Base-by-base conservation (phyloP, 2,888 invertebrate genomes). In the Xestobium rufovillosum region DNA sequence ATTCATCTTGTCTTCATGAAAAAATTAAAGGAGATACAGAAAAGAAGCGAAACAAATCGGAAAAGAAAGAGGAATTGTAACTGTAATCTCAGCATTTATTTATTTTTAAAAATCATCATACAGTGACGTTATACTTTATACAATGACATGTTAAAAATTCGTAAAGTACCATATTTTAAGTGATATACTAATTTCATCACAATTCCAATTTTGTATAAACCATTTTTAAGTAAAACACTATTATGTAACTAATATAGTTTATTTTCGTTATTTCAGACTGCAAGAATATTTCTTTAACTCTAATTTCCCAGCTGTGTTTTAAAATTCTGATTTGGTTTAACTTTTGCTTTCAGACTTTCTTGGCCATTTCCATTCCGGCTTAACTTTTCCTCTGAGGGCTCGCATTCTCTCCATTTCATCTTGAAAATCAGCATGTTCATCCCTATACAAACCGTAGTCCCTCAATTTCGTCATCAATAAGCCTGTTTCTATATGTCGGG, bases 391-490 rank as follows among this genome's bases (percentile, higher is more conserved):
- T 38, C 88, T 68, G 10, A 91, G 68, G 38, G 73, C 78, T 38
- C 84, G 70, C 50, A 87, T 66, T 38, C 89, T 71, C 47, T 73
- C 73, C 79, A 87, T 88, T 67, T 91, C 91, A 32, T 91, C 89
- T 49, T 78, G 80, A 57, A 90, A 91, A 65, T 91, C 91, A 57
- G 81, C 73, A 64, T 92, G 91, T 59, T 92, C 91, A 56, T 91
- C 90, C 39, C 89, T 73, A 62, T 72, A 90, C 3, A 90, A 67
- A 0, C 90, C 90, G 52, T 88, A 87, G 39, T 76, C 69, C 10
- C 90, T 65, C 23, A 91, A 66, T 48, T 76, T 70, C 44, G 68
- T 66, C 80, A 89, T 86, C 1, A 94, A 66, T 26, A 68, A 55
- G 45, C 79, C 75, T 0, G 83, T 83, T 62, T 91, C 85, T 1